These are phyloP conservation scores for Sebastes umbrosus DNA, from an alignment of 2,797 vertebrate species.

Conservation along the genomic window DNA sequence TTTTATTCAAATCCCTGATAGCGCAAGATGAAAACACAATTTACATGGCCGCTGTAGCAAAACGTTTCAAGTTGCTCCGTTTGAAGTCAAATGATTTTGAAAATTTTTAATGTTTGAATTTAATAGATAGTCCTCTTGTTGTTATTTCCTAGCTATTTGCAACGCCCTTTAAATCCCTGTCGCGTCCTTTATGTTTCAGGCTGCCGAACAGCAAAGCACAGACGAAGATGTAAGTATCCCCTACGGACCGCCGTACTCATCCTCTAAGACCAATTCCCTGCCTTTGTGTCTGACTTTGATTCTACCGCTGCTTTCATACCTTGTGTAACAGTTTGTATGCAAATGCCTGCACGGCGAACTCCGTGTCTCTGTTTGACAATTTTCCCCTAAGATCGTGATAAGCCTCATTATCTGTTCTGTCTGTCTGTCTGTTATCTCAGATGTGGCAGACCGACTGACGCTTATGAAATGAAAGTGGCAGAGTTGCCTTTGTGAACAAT, in stretches of 20 bases:
- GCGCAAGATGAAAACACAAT: slow-evolving; percentile 40
- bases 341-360: slow-evolving; percentile 31
- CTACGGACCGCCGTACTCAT: slow-evolving; percentile 4
- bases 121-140: slow-evolving; percentile 14
- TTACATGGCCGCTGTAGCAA: slow-evolving; percentile 45
- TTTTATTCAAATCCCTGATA: slow-evolving; percentile 54
- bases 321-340: slow-evolving; percentile 37
- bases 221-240: slow-evolving; percentile 85
- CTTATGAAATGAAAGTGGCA: slow-evolving; percentile 10
- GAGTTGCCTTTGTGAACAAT: slow-evolving; percentile 2
- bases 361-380: not conserved
- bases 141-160: slow-evolving; percentile 25
- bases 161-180: slow-evolving; percentile 26
- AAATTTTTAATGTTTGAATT: slow-evolving; percentile 6
- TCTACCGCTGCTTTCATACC: slow-evolving; percentile 27
- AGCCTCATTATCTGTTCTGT: slow-evolving; percentile 32
- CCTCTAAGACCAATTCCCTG: not conserved
- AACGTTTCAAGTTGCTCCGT: slow-evolving; percentile 25
- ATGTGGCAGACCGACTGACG: slow-evolving; percentile 49
- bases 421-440: slow-evolving; percentile 42
- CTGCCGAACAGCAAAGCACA: slow-evolving; percentile 80
- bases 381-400: slow-evolving; percentile 31
- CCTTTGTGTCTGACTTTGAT: slow-evolving; percentile 20
- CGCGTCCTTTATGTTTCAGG: slow-evolving; percentile 72
- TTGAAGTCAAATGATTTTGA: slow-evolving; percentile 42